Conservation (phyloP, 2,113 vertebrate species). For the Stigmatopora argus region DNA sequence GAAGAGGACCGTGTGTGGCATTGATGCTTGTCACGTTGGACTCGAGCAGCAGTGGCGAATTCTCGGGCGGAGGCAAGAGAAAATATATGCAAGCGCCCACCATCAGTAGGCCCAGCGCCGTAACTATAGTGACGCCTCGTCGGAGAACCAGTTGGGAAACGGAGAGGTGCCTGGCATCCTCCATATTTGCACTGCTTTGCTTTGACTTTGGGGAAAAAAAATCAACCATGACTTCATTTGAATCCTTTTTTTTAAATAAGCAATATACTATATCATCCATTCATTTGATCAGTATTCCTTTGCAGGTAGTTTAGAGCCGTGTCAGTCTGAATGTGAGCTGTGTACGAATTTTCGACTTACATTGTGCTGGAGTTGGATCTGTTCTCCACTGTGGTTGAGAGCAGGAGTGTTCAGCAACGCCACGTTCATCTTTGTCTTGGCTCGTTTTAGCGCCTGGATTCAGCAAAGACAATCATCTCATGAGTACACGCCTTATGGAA, state of each 20-base stretch:
- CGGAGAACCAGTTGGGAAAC: conserved; percentile 63
- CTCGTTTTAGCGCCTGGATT: conserved; percentile 51
- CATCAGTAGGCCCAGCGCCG: conserved; percentile 46
- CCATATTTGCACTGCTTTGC: conserved; percentile 17
- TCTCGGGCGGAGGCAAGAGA: conserved; percentile 52
- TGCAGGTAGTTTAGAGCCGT: background rate
- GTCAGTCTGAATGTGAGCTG: background rate
- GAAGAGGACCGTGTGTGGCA: conserved; percentile 25
- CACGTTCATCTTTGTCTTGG: conserved; percentile 26
- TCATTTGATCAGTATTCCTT: no score
- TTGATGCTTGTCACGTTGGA: conserved; percentile 54
- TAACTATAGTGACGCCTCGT: conserved; percentile 55
- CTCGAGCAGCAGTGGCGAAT: background rate
- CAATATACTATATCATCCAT: background rate
- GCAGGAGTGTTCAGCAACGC: conserved; percentile 2
- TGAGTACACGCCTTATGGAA: background rate
- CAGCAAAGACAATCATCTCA: background rate
- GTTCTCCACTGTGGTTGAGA: background rate
- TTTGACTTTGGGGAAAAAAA: conserved; percentile 28
- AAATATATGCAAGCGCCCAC: conserved; percentile 50
- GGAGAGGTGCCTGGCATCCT: conserved; percentile 38
- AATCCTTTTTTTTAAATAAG: background rate
- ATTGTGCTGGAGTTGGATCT: conserved; percentile 5
- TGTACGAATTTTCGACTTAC: conserved; percentile 20
- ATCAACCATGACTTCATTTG: background rate